Base-by-base conservation (phyloP, 2,888 invertebrate species). In the Eustalomyia histrio region DNA sequence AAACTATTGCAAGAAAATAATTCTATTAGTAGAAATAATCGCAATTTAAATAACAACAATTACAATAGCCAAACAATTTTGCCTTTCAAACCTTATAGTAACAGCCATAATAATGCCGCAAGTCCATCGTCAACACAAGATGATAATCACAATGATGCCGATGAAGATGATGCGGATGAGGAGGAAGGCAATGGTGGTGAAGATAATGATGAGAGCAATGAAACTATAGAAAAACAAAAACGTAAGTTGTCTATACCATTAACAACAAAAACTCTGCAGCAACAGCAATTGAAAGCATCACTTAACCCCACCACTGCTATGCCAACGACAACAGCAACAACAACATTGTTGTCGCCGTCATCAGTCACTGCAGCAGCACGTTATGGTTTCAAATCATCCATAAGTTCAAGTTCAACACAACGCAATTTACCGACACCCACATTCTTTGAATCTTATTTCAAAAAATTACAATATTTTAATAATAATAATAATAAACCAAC, bases 391-490 rank as follows among this genome's bases (percentile, higher is more conserved):
- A 79, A 79, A 63, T 29, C 72, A 8, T 35, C 18, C n/a, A 16
- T 35, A 50, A 10, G 60, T 35, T 18, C 61, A 17, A 57, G 16
- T 17, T 21, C 76, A 35, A 63, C 71, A 12, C 74, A 80, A 75
- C 80, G 81, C 57, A 64, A 33, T 71, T 85, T 85, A 82, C 84
- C 80, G 10, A 79, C 85, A 74, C 69, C 81, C 14, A 85, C 87
- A 79, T 87, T 90, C 79, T 87, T 89, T 83, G 90, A 90, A 83
- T 86, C 88, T 43, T 90, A 91, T 84, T 88, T 90, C 78, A 89
- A 86, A 87, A 90, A 89, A 87, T 84, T 87, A 55, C 87, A 86
- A 85, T 85, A 87, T 69, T 67, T 86, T 75, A 87, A 86, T 85
- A 63, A 17, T 9, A 84, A 83, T 75, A 87, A 86, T 85, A 63